A percentile compares a stretch with the other conserved stretches of the same genome.
phyloP scores from a whole-genome alignment of 2,888 invertebrate genomes.

The Arrhopalites spinosus region DNA sequence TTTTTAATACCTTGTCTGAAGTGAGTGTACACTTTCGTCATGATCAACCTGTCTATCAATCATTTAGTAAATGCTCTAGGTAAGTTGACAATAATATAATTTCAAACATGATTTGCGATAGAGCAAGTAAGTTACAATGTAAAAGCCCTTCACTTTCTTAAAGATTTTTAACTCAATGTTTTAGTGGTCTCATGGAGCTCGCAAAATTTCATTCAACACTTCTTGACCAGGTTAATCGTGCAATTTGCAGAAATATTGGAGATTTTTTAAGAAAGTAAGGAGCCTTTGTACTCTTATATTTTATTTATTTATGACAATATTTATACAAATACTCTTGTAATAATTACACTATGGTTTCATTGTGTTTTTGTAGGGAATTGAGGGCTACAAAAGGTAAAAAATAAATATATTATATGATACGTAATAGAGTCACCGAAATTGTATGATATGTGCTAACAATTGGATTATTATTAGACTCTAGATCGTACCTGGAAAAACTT shows the following conservation, averaged over 20 bases:
- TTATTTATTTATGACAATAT: no score
- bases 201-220: conserved; percentile 90
- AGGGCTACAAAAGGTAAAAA: no score
- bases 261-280: conserved; percentile 86
- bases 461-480: conserved; percentile 68
- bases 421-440: no score
- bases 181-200: conserved; percentile 86
- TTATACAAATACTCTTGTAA: background rate
- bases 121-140: no score
- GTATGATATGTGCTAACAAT: background rate
- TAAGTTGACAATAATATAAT: no score
- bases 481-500: conserved; percentile 90
- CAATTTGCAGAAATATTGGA: conserved; percentile 85
- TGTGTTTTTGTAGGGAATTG: no score
- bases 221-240: conserved; percentile 88
- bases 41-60: conserved; percentile 79
- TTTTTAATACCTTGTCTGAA: conserved; percentile 88
- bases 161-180: no score
- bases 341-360: no score
- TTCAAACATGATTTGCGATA: no score
- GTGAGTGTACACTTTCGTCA: conserved; percentile 84
- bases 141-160: no score
- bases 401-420: background rate
- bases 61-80: conserved; percentile 76
- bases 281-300: background rate